These are phyloP conservation scores for Tachyglossus aculeatus DNA, from an alignment of 2,797 vertebrate species.

Conservation along the genomic window DNA sequence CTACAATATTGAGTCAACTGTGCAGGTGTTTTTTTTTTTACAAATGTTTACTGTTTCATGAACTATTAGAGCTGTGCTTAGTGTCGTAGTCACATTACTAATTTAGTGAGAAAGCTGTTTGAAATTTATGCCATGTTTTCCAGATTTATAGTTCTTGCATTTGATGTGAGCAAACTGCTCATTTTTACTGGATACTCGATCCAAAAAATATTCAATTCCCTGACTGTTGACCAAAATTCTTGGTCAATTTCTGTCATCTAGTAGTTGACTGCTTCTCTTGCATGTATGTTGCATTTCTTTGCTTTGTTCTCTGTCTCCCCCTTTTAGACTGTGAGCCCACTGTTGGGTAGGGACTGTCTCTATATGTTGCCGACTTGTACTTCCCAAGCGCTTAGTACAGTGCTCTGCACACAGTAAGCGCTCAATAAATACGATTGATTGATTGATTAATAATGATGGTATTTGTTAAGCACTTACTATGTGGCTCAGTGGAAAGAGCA, in stretches of 20 bases:
- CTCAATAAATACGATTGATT: too few species aligned
- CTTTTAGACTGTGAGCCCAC: too few species aligned
- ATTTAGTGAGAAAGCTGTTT: constrained; percentile 36
- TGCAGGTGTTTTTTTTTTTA: not conserved
- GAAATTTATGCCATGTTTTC: constrained; percentile 40
- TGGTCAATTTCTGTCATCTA: not conserved
- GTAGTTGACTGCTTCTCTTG: too few species aligned
- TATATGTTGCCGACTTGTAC: too few species aligned
- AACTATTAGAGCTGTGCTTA: not conserved
- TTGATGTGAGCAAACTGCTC: constrained; percentile 17
- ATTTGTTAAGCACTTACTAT: too few species aligned
- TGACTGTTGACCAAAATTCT: not conserved
- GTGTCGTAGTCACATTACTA: constrained; percentile 27
- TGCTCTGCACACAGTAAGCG: too few species aligned
- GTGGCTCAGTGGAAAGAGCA: too few species aligned
- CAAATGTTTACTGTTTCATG: not conserved
- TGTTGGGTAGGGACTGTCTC: too few species aligned
- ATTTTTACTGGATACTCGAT: constrained; percentile 30
- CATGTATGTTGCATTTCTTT: too few species aligned
- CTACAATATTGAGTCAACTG: not conserved
- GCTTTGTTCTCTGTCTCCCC: too few species aligned
- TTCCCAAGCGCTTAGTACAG: too few species aligned
- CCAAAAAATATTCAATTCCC: constrained; percentile 21
- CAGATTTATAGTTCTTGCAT: not conserved
- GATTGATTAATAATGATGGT: too few species aligned